Evolutionary conservation across 2,888 invertebrate species (phyloP).

Genomic region (Folsomia candida): DNA sequence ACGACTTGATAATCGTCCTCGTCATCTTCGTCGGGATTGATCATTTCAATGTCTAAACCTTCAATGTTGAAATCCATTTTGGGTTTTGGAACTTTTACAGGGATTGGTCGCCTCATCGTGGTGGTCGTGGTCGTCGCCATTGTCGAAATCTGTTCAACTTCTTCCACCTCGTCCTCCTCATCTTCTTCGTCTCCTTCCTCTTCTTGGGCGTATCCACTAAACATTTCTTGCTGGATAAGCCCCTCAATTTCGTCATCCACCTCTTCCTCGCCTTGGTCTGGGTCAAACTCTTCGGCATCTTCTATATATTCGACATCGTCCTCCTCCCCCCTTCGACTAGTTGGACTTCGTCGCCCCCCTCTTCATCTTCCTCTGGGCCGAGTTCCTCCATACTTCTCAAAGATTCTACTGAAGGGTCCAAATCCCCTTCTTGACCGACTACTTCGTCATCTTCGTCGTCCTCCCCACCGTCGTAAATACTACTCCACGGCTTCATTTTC

Average conservation of each 20-base stretch:
- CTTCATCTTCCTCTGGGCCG: not conserved
- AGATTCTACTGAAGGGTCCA: not conserved
- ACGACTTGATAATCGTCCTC: constrained; percentile 10
- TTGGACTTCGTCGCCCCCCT: not conserved
- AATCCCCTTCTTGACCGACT: not conserved
- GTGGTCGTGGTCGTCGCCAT: not conserved
- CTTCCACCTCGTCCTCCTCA: constrained; percentile 13
- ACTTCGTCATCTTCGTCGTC: not conserved
- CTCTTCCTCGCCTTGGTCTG: constrained; percentile 1
- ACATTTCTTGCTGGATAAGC: too few species aligned
- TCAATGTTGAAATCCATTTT: not conserved
- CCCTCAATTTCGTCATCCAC: constrained; percentile 7
- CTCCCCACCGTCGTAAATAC: constrained; percentile 5
- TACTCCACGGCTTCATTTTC: constrained; percentile 11
- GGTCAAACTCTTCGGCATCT: constrained; percentile 21
- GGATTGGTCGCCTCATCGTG: too few species aligned
- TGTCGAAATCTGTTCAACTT: too few species aligned
- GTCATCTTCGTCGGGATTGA: constrained; percentile 2
- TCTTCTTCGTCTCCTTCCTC: constrained; percentile 10
- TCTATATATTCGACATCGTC: constrained; percentile 23
- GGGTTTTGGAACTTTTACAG: not conserved
- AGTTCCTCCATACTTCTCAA: too few species aligned
- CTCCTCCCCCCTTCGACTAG: constrained; percentile 11
- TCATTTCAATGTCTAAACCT: constrained; percentile 2
- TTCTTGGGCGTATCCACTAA: not conserved